Evolutionary conservation across 1,140 invertebrate genomes (phyloP).

Genomic region (Oncopodura yosiiana): DNA sequence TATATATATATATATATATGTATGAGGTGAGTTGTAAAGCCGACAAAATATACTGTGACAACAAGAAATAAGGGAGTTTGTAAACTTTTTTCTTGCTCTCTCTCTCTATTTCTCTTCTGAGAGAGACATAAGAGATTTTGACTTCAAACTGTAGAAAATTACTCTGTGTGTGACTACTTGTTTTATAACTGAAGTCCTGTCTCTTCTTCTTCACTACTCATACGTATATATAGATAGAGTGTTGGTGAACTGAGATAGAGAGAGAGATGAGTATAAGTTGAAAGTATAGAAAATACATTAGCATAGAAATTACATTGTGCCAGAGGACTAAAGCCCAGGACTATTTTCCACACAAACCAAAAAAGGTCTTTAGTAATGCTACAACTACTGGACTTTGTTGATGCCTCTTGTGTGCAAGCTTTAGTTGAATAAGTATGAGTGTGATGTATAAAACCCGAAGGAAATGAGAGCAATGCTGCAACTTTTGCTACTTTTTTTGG

Average conservation of each 20-base stretch:
- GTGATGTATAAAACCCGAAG: conserved; percentile 3
- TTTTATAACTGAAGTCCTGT: too few species aligned
- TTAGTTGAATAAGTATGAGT: neutral
- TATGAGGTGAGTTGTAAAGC: conserved; percentile 8
- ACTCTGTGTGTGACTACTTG: too few species aligned
- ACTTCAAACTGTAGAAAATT: too few species aligned
- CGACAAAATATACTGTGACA: neutral
- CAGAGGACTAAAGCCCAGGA: conserved; percentile 22
- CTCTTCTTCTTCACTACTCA: too few species aligned
- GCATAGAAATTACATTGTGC: conserved; percentile 36
- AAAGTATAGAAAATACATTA: conserved; percentile 26
- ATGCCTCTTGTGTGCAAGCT: neutral
- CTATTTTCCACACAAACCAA: too few species aligned
- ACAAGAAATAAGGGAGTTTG: conserved; percentile 13
- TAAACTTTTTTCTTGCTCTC: conserved; percentile 22
- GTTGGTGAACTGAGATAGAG: conserved; percentile 1
- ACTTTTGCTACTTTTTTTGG: conserved; percentile 14
- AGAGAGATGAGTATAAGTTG: conserved; percentile 8
- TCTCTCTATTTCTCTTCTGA: too few species aligned
- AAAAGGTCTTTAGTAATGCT: conserved; percentile 12
- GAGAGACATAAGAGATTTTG: neutral
- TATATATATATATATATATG: neutral
- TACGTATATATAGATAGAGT: too few species aligned
- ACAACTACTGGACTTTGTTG: too few species aligned
- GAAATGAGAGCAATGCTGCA: conserved; percentile 27